These are phyloP conservation scores for Rhincodon typus DNA, from an alignment of 2,797 vertebrate genomes.

Conservation along the genomic window DNA sequence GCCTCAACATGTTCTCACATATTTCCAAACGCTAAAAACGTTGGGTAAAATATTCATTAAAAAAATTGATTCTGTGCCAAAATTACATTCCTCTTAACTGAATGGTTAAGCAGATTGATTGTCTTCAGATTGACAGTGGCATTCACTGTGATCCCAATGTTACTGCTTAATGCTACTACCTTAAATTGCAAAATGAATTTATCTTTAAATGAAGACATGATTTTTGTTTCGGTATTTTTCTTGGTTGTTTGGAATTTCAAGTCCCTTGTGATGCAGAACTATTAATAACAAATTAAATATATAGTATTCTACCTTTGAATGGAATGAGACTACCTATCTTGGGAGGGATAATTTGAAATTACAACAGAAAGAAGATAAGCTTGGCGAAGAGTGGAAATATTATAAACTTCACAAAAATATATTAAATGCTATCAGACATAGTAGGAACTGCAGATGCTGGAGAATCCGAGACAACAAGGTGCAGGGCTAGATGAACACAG, in stretches of 20 bases:
- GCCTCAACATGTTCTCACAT: background rate
- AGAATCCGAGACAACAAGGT: too few species aligned
- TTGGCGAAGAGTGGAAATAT: background rate
- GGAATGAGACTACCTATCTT: background rate
- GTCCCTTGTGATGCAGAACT: background rate
- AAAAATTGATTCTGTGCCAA: background rate
- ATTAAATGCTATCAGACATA: slow-evolving; percentile 9
- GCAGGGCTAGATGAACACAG: too few species aligned
- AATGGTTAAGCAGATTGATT: background rate
- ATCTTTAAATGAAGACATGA: background rate
- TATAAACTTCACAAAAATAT: background rate
- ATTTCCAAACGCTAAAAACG: background rate
- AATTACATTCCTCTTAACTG: slow-evolving; percentile 6
- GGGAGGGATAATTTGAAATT: background rate
- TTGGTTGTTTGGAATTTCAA: background rate
- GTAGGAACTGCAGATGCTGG: too few species aligned
- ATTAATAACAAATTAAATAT: background rate
- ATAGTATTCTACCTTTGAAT: background rate
- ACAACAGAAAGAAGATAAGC: background rate
- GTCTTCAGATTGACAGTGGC: background rate
- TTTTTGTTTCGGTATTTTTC: background rate
- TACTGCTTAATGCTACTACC: background rate
- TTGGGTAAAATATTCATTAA: slow-evolving; percentile 1
- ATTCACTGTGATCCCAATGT: too few species aligned
- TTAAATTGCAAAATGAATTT: background rate